Conservation (phyloP, 2,797 vertebrate genomes). For the Valencia hispanica region DNA sequence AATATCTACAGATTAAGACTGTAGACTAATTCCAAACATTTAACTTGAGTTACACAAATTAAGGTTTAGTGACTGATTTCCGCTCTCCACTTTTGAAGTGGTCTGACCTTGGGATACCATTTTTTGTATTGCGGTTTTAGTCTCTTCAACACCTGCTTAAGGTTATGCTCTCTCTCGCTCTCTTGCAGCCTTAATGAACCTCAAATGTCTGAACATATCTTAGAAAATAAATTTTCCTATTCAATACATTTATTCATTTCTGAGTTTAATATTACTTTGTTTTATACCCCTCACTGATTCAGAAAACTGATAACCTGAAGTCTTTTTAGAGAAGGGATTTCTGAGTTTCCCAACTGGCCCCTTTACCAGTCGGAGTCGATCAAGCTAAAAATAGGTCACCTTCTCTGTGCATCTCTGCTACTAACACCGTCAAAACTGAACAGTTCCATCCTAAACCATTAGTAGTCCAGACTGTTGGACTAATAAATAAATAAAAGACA, state of each 20-base stretch:
- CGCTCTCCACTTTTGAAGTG: background rate
- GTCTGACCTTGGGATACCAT: background rate
- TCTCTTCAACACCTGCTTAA: background rate
- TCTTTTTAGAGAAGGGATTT: background rate
- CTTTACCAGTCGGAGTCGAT: background rate
- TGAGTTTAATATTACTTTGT: background rate
- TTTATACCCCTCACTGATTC: background rate
- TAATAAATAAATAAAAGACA: background rate
- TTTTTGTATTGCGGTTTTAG: background rate
- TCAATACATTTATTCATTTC: background rate
- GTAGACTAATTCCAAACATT: background rate
- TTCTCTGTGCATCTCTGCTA: background rate
- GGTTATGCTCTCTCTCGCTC: background rate
- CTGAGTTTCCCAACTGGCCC: background rate
- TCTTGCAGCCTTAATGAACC: background rate
- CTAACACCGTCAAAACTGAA: background rate
- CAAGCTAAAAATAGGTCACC: background rate
- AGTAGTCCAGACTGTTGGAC: background rate
- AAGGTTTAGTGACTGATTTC: background rate
- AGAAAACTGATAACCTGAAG: background rate
- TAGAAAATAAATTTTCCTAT: background rate
- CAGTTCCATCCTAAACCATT: background rate
- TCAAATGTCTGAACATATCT: background rate
- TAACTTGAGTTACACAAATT: background rate
- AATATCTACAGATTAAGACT: constrained; percentile 7